A percentile compares a stretch with the other conserved stretches of the same genome.
These are phyloP conservation scores for Gallinago media DNA, from an alignment of 2,113 vertebrate species.

Conservation along the genomic window DNA sequence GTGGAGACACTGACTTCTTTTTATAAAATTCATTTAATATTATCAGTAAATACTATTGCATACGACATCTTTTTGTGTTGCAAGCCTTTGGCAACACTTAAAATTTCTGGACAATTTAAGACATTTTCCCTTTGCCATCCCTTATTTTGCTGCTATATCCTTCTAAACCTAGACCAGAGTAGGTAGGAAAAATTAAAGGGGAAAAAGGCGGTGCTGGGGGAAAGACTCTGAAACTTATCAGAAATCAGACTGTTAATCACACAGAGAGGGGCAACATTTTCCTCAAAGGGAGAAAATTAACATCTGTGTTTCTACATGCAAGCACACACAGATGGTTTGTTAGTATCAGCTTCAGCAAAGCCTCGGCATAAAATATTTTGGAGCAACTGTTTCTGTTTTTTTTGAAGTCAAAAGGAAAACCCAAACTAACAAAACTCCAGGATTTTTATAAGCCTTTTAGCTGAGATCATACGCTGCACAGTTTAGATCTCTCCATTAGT, in stretches of 20 bases:
- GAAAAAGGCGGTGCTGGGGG: neutral
- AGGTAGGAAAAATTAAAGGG: neutral
- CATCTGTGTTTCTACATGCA: neutral
- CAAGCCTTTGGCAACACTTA: neutral
- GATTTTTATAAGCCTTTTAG: neutral
- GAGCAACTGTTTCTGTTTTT: neutral
- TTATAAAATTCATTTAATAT: neutral
- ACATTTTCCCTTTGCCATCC: neutral
- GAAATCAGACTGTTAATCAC: neutral
- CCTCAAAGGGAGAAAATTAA: neutral
- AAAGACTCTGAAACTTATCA: neutral
- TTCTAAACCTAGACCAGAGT: neutral
- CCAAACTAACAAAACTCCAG: neutral
- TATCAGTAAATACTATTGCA: neutral
- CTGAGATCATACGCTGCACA: neutral
- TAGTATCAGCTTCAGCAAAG: neutral
- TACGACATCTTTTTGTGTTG: neutral
- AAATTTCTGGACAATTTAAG: neutral
- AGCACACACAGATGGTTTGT: neutral
- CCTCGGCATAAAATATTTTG: neutral
- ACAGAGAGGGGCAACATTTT: neutral
- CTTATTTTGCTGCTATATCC: neutral
- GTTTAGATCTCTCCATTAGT: neutral
- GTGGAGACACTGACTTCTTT: neutral
- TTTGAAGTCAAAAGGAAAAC: neutral